phyloP scores from a whole-genome alignment of 2,797 vertebrate genomes.

The Falco berigora region DNA sequence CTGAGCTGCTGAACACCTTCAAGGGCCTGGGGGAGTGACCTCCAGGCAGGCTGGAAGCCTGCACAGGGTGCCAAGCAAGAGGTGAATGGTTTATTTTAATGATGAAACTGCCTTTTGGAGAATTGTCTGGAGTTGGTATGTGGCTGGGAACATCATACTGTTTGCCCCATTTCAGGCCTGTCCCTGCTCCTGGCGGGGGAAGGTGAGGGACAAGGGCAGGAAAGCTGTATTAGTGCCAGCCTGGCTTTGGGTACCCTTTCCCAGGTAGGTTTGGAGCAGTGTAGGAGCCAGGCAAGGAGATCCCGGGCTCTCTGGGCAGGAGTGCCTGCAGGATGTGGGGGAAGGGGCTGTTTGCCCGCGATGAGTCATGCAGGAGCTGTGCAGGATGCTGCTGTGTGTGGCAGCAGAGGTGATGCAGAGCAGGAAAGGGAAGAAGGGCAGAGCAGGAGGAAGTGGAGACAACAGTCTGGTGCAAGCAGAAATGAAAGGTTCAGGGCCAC shows the following conservation, averaged over 20 bases:
- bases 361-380: slow-evolving; percentile 47
- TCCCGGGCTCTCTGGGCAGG: background rate
- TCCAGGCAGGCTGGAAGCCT: background rate
- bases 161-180: background rate
- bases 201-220: background rate
- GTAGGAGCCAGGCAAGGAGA: background rate
- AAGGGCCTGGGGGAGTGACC: background rate
- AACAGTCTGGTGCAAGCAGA: background rate
- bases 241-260: background rate
- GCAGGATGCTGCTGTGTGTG: slow-evolving; percentile 33
- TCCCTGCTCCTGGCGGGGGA: background rate
- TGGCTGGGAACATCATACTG: background rate
- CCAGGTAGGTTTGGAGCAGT: background rate
- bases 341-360: background rate
- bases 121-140: background rate
- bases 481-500: slow-evolving; percentile 14
- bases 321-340: slow-evolving; percentile 27
- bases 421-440: background rate
- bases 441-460: slow-evolving; percentile 11
- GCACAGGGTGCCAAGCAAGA: background rate
- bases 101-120: background rate
- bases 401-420: slow-evolving; percentile 20
- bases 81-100: background rate
- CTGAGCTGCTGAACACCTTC: background rate
- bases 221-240: background rate